A percentile compares a stretch with the other conserved stretches of the same genome.
These are phyloP conservation scores for Natator depressus DNA, from an alignment of 2,113 vertebrate genomes.

Conservation along the genomic window DNA sequence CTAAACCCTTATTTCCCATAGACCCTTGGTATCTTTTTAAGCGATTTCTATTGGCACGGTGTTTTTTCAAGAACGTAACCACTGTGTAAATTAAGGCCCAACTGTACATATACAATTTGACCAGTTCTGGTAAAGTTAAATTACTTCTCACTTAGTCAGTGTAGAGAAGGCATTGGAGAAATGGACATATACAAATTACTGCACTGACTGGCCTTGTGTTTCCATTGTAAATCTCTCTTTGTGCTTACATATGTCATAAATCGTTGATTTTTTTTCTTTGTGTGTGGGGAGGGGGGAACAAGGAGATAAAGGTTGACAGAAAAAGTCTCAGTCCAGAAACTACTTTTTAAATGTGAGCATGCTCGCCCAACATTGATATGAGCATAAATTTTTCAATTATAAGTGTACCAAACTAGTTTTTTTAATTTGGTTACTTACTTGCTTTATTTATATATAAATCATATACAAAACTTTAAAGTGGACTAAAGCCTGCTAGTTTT, in stretches of 20 bases:
- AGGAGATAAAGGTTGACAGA: not conserved
- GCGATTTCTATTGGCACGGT: no score
- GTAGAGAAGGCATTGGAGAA: not conserved
- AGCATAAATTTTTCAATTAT: not conserved
- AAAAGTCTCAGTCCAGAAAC: not conserved
- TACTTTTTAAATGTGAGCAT: not conserved
- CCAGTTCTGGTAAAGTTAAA: not conserved
- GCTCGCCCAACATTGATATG: not conserved
- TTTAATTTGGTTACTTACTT: not conserved
- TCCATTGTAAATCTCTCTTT: not conserved
- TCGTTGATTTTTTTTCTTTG: not conserved
- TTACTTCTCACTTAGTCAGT: not conserved
- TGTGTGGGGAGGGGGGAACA: not conserved
- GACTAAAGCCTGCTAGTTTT: not conserved
- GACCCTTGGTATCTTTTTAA: no score
- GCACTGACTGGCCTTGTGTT: not conserved
- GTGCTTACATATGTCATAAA: not conserved
- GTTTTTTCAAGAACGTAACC: no score
- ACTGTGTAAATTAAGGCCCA: no score
- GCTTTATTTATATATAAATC: not conserved
- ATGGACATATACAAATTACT: not conserved
- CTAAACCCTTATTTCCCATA: no score
- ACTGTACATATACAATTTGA: not conserved
- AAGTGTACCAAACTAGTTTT: not conserved
- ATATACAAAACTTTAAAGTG: not conserved